These are phyloP conservation scores for Plotosus lineatus DNA, from an alignment of 2,113 vertebrate genomes.

Conservation along the genomic window DNA sequence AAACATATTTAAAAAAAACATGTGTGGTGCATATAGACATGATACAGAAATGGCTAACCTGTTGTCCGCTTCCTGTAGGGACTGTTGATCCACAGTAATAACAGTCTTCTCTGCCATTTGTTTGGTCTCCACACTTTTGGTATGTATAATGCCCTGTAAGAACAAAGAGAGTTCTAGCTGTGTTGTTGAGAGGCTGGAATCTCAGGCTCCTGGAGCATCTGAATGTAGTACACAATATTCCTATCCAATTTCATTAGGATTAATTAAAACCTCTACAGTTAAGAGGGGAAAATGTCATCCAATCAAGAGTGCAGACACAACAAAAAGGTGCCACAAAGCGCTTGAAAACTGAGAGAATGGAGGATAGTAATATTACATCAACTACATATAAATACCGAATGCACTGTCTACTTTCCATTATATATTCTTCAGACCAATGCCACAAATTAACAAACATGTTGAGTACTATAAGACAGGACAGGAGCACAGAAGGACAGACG, in stretches of 20 bases:
- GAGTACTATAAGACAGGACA: not conserved
- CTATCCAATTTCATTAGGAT: slow-evolving; percentile 66
- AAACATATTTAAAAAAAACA: not conserved
- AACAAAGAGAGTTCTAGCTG: slow-evolving; percentile 4
- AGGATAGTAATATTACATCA: not conserved
- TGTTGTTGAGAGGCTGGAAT: slow-evolving; percentile 25
- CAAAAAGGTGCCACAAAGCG: not conserved
- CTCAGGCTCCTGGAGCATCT: not conserved
- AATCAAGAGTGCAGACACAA: slow-evolving; percentile 29
- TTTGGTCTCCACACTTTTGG: slow-evolving; percentile 57
- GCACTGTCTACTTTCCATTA: not conserved
- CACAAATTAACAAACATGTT: not conserved
- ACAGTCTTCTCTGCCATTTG: slow-evolving; percentile 59
- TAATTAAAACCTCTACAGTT: slow-evolving; percentile 52
- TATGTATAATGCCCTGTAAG: slow-evolving; percentile 57
- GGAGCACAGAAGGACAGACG: too few species aligned
- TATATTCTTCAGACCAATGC: not conserved
- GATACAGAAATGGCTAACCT: slow-evolving; percentile 49
- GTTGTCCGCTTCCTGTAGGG: slow-evolving; percentile 47
- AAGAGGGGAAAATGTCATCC: slow-evolving; percentile 41
- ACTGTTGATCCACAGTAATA: slow-evolving; percentile 33
- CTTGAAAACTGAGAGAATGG: not conserved
- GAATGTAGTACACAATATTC: not conserved
- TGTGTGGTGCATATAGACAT: not conserved
- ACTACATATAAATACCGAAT: not conserved